Base-by-base conservation (phyloP, 2,113 vertebrate genomes). In the Carollia perspicillata region DNA sequence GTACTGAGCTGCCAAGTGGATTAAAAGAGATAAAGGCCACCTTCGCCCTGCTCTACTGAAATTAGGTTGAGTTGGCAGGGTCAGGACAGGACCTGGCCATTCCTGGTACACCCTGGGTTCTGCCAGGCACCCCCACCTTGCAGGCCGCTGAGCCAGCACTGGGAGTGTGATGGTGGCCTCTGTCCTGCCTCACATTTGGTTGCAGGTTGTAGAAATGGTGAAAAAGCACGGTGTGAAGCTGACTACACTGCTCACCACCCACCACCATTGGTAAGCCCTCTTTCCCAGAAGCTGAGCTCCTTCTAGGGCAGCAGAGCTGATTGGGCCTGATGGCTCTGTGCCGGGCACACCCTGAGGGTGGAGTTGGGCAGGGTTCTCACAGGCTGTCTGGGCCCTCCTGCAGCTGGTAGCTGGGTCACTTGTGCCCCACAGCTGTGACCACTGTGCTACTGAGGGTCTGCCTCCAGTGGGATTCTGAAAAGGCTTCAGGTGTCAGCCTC, bases 201-300 rank as follows among this genome's bases (percentile, higher is more conserved):
- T 95, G n/a, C 98, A 99, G 99, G 99, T 99, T 83, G 75, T 99
- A 90, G 99, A 99, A 44, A 98, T 99, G 0, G 99, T 98, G 89
- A 99, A 97, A 84, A 99, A 99, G 97, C 99, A 99, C 0, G 99
- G 99, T 0, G 99, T 99, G 90, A 99, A 98, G 97, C 99, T 99
- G 94, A 99, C 99, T 65, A 99, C 99, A 0, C 98, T 99, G 84
- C 98, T 99, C 96, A 99, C 99, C 49, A 99, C 99, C 1, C 99
- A 99, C 96, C 99, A 99, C 97, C 99, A 99, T 98, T 99, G 99
- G 99, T 99, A 97, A 98, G 95, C 74, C 35, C 0, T 30, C 80
- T 8, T 4, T 0, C 26, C 75, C 22, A 14, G 51, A 49, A 12
- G 33, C 23, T 7, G 10, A 9, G 5, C 68, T 74, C 18, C 66